Percentiles rank a stretch among this genome's conserved stretches.
Evolutionary conservation across 1,140 invertebrate species (phyloP).

Genomic region (Babylonia areolata): DNA sequence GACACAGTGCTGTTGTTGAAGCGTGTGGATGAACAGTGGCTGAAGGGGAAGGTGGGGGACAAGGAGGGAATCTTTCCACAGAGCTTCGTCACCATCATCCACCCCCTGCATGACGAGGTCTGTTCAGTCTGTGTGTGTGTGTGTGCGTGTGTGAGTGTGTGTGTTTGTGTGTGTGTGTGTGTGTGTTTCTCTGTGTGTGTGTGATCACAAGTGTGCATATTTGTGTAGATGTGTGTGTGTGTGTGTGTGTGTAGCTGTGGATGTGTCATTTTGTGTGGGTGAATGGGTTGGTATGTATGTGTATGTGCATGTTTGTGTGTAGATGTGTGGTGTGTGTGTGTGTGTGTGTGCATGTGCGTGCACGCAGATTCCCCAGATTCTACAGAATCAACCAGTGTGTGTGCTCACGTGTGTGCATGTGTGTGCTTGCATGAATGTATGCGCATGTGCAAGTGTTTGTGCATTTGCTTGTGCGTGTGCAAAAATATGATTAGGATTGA

Average conservation of each 20-base stretch:
- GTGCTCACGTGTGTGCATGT: not conserved
- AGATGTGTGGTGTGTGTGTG: not conserved
- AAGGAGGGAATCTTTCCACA: slow-evolving; percentile 87
- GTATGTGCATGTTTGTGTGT: not conserved
- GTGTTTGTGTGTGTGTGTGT: slow-evolving; percentile 2
- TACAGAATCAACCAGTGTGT: too few relatives aligned
- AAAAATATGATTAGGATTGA: too few relatives aligned
- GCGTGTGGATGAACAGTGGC: slow-evolving; percentile 87
- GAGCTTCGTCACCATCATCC: slow-evolving; percentile 86
- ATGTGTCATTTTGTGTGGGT: not conserved
- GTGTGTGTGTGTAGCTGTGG: not conserved
- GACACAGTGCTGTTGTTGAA: slow-evolving; percentile 84
- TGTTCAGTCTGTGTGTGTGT: slow-evolving; percentile 1
- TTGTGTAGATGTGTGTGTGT: not conserved
- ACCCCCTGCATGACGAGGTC: slow-evolving; percentile 79
- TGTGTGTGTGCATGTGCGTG: not conserved
- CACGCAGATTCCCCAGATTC: not conserved
- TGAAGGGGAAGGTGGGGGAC: slow-evolving; percentile 82
- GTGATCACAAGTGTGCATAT: not conserved
- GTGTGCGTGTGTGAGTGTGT: not conserved
- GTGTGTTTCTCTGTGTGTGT: not conserved
- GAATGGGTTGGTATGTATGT: not conserved
- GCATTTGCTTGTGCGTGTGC: not conserved
- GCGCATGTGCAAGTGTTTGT: not conserved
- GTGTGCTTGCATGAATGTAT: not conserved